These are phyloP conservation scores for Uropetala carovei DNA, from an alignment of 2,888 invertebrate genomes.

Conservation along the genomic window DNA sequence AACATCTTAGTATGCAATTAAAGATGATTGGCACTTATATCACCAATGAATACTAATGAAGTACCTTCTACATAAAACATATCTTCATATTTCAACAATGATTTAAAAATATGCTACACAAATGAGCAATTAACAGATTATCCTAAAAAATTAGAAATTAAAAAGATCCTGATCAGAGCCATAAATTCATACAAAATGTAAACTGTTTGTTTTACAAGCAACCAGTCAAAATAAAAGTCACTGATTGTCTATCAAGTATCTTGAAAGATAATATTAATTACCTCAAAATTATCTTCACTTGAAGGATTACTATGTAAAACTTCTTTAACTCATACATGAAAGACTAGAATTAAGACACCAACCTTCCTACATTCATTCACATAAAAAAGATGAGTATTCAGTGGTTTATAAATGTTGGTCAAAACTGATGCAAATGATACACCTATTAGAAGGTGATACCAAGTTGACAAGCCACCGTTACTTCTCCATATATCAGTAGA, in stretches of 20 bases:
- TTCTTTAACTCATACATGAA: slow-evolving; percentile 27
- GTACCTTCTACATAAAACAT: slow-evolving; percentile 59
- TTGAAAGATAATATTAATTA: neutral
- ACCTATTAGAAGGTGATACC: slow-evolving; percentile 10
- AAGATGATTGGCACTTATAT: slow-evolving; percentile 62
- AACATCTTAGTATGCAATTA: slow-evolving; percentile 44
- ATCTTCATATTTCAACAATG: slow-evolving; percentile 37
- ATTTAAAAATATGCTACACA: slow-evolving; percentile 37
- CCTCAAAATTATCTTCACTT: slow-evolving; percentile 31
- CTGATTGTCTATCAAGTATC: slow-evolving; percentile 53
- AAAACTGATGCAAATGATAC: neutral
- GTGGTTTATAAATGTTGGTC: neutral
- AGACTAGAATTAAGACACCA: slow-evolving; percentile 53
- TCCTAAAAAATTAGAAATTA: slow-evolving; percentile 37
- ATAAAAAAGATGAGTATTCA: slow-evolving; percentile 40
- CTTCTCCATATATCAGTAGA: slow-evolving; percentile 49
- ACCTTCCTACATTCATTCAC: neutral
- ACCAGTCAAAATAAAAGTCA: slow-evolving; percentile 10
- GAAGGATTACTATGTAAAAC: slow-evolving; percentile 26
- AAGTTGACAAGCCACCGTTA: slow-evolving; percentile 19
- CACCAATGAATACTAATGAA: slow-evolving; percentile 60
- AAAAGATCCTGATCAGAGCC: slow-evolving; percentile 10
- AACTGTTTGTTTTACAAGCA: slow-evolving; percentile 13
- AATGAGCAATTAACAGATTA: slow-evolving; percentile 61
- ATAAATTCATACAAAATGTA: slow-evolving; percentile 30